These are phyloP conservation scores for Clarias gariepinus DNA, from an alignment of 2,113 vertebrate genomes.

Conservation along the genomic window DNA sequence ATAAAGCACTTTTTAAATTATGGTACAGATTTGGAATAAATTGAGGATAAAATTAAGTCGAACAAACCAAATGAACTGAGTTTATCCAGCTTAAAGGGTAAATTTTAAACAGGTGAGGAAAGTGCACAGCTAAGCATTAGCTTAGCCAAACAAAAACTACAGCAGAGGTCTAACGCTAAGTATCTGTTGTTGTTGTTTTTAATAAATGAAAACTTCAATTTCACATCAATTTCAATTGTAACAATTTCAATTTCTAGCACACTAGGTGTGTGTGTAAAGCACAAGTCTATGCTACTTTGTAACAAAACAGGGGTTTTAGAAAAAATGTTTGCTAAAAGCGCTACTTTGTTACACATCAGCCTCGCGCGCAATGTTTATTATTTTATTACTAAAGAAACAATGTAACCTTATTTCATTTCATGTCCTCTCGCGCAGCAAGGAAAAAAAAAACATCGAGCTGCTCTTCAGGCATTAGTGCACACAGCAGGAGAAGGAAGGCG, in stretches of 20 bases:
- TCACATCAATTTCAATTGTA: not conserved
- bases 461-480: constrained; percentile 18
- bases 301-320: not conserved
- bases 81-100: not conserved
- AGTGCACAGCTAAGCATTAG: constrained; percentile 16
- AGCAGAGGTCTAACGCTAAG: not conserved
- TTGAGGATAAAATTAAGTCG: too few relatives aligned
- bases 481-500: constrained; percentile 42
- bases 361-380: not conserved
- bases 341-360: not conserved
- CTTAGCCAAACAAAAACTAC: not conserved
- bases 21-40: not conserved
- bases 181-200: not conserved
- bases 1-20: not conserved
- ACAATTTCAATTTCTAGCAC: too few relatives aligned
- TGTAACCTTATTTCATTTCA: not conserved
- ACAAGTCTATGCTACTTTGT: not conserved
- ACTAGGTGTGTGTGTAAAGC: not conserved
- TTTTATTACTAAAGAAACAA: not conserved
- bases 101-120: not conserved
- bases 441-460: not conserved
- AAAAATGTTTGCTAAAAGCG: not conserved
- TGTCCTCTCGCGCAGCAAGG: too few relatives aligned
- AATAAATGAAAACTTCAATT: not conserved
- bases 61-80: not conserved